A percentile compares a stretch with the other conserved stretches of the same genome.
phyloP scores from a whole-genome alignment of 2,888 invertebrate genomes.

The Agriopis marginaria region DNA sequence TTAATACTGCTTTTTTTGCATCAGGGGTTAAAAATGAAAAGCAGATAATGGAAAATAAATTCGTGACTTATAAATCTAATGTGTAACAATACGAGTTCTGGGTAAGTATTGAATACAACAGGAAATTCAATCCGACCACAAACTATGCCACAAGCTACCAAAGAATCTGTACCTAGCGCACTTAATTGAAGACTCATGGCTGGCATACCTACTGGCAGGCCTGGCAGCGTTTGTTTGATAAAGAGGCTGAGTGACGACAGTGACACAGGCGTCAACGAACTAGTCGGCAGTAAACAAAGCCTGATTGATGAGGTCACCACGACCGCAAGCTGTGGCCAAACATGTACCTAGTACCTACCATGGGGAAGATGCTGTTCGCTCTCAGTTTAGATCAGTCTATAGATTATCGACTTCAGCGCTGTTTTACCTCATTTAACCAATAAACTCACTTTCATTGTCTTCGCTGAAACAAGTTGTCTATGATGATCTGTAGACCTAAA shows the following conservation, averaged over 20 bases:
- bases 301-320: constrained; percentile 53
- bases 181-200: constrained; percentile 9
- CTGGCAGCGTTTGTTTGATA: constrained; percentile 1
- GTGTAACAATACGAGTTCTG: too few species aligned
- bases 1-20: too few species aligned
- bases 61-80: too few species aligned
- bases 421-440: too few species aligned
- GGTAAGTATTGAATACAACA: neutral
- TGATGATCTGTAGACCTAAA: too few species aligned
- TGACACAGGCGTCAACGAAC: constrained; percentile 54
- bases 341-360: constrained; percentile 22
- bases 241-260: constrained; percentile 15
- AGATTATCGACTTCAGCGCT: too few species aligned
- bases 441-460: too few species aligned
- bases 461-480: too few species aligned
- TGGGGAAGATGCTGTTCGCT: too few species aligned
- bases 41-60: too few species aligned
- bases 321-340: constrained; percentile 35
- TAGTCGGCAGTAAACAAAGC: constrained; percentile 48
- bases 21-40: too few species aligned
- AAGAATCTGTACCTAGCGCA: neutral
- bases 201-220: constrained; percentile 5
- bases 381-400: too few species aligned
- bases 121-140: neutral
- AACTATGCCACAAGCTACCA: neutral